Conservation (phyloP, 2,113 vertebrate genomes). For the Sitta europaea region DNA sequence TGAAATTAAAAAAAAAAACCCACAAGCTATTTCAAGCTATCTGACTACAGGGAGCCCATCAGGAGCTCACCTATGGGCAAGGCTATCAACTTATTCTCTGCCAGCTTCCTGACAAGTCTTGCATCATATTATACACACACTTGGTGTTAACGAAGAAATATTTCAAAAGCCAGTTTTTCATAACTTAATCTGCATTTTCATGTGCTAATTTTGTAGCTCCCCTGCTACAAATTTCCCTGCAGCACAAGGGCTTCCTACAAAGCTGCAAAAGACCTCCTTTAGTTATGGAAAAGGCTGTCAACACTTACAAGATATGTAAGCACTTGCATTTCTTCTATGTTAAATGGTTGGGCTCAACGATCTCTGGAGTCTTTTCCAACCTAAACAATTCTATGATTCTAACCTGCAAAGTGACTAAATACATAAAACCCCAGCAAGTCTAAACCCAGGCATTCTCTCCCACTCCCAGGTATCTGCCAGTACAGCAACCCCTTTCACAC, state of each 20-base stretch:
- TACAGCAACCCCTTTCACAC: background rate
- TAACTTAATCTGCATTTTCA: background rate
- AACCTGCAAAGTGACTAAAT: background rate
- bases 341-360: background rate
- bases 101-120: background rate
- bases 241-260: background rate
- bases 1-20: background rate
- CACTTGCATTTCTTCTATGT: background rate
- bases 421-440: background rate
- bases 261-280: background rate
- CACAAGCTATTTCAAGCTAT: background rate
- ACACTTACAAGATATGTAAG: background rate
- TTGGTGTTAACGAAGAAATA: background rate
- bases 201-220: background rate
- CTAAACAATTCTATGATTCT: background rate
- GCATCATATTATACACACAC: background rate
- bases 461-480: background rate
- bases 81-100: background rate
- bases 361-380: background rate
- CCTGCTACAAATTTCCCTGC: background rate
- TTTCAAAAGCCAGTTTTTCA: background rate
- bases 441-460: background rate
- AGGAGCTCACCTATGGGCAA: background rate
- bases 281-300: background rate
- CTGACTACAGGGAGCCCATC: background rate